phyloP scores from a whole-genome alignment of 30 jellyfish, hydroid and myxozoan species.

The Mastigias papua region DNA sequence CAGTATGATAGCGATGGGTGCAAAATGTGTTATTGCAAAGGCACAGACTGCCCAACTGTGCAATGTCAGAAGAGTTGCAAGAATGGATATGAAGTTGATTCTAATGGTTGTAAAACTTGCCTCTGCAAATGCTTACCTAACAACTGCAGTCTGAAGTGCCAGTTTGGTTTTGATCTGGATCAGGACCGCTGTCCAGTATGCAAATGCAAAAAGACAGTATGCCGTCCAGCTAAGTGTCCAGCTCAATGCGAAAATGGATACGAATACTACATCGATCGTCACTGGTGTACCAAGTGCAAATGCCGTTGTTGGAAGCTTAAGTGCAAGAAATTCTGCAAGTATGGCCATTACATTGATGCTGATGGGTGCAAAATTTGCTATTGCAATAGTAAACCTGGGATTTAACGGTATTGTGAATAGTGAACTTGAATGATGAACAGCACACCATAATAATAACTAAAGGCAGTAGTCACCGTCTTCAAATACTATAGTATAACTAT shows the following conservation, averaged over 20 bases:
- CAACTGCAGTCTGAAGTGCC: background rate
- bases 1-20: background rate
- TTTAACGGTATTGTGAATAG: background rate
- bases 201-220: background rate
- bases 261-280: background rate
- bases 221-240: background rate
- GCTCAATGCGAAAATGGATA: background rate
- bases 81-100: background rate
- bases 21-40: background rate
- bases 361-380: background rate
- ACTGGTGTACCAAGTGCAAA: conserved; percentile 1
- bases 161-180: background rate
- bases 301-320: background rate
- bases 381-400: background rate
- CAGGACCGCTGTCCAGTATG: background rate
- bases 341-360: background rate
- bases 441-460: background rate
- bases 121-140: background rate
- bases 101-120: background rate
- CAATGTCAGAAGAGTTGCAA: background rate
- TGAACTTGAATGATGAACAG: background rate
- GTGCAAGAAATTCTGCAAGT: background rate
- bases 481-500: background rate
- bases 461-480: background rate
- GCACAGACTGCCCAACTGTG: background rate